A percentile compares a stretch with the other conserved stretches of the same genome.
phyloP scores from a whole-genome alignment of 1,140 invertebrate species.

The Euborellia annulipes region DNA sequence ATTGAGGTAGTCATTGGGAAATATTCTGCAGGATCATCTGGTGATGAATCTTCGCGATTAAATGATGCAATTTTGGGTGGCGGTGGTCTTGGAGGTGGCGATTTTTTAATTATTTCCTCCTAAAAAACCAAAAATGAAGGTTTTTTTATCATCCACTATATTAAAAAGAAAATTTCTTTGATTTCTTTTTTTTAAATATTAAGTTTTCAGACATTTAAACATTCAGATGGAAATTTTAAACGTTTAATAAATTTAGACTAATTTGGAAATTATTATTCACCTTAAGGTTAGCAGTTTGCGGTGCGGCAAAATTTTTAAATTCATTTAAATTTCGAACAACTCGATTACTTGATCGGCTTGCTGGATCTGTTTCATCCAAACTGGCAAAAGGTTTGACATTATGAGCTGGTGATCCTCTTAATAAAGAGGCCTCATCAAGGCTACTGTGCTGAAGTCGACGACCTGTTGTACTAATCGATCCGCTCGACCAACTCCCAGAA shows the following conservation, averaged over 20 bases:
- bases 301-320: conserved; percentile 50
- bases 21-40: conserved; percentile 63
- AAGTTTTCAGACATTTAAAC: too few relatives aligned
- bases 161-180: too few relatives aligned
- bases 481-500: conserved; percentile 25
- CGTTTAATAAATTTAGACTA: too few relatives aligned
- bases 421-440: conserved; percentile 37
- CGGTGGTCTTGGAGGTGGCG: too few relatives aligned
- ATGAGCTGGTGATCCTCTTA: conserved; percentile 9
- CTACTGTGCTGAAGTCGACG: conserved; percentile 37
- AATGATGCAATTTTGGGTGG: background rate
- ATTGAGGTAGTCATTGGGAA: conserved; percentile 74
- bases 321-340: conserved; percentile 72
- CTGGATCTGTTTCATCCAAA: conserved; percentile 20
- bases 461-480: conserved; percentile 23
- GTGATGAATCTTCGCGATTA: conserved; percentile 39
- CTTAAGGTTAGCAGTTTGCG: too few relatives aligned
- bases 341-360: conserved; percentile 19
- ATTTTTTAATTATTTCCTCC: too few relatives aligned
- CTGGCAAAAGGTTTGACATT: conserved; percentile 20
- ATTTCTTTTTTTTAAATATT: too few relatives aligned
- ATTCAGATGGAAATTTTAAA: too few relatives aligned
- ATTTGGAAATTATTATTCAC: too few relatives aligned
- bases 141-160: too few relatives aligned
- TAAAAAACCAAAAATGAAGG: too few relatives aligned